These are phyloP conservation scores for Acrocephalus kingi DNA, from an alignment of 2,113 vertebrate species.

Conservation along the genomic window DNA sequence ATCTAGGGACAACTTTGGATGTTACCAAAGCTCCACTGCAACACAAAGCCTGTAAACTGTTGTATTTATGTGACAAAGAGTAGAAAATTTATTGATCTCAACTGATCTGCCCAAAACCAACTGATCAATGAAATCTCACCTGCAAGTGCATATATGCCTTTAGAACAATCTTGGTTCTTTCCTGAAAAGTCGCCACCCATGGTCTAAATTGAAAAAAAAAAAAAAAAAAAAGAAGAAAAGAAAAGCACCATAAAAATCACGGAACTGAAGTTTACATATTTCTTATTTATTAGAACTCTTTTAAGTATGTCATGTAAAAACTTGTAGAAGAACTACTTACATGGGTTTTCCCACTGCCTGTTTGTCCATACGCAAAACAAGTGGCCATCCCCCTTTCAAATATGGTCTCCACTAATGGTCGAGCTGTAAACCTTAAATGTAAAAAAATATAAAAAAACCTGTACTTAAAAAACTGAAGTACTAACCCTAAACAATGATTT, in stretches of 20 bases:
- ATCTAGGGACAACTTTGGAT: background rate
- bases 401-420: constrained; percentile 95
- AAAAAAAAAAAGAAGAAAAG: background rate
- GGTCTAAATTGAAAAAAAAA: constrained; percentile 76
- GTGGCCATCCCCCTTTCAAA: constrained; percentile 98
- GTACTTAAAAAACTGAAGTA: background rate
- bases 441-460: background rate
- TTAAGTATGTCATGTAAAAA: background rate
- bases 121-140: constrained; percentile 67
- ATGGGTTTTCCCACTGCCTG: constrained; percentile 97
- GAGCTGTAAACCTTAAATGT: constrained; percentile 89
- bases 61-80: background rate
- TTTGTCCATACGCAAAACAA: constrained; percentile 97
- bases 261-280: background rate
- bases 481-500: background rate
- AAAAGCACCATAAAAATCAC: background rate
- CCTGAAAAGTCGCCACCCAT: constrained; percentile 99
- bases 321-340: constrained; percentile 75
- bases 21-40: background rate
- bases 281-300: background rate
- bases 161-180: constrained; percentile 98
- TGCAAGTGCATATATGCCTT: constrained; percentile 96
- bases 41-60: background rate
- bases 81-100: background rate
- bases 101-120: background rate